Evolutionary conservation across 2,113 vertebrate species (phyloP).

Genomic region (Ondatra zibethicus): DNA sequence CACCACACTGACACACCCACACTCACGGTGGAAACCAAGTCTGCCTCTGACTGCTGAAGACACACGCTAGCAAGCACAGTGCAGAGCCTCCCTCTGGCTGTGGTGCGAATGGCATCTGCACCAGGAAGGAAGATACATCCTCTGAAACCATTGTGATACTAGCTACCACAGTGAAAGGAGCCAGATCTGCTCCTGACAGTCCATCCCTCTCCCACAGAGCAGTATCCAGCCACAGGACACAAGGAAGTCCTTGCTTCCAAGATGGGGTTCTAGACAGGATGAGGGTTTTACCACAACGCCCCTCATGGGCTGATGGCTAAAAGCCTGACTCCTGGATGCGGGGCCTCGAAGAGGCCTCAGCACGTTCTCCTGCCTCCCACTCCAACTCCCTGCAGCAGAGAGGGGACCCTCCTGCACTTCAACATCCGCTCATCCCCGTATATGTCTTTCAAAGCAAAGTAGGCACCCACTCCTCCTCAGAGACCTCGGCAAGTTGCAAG

Average conservation of each 20-base stretch:
- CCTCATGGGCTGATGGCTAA: too few relatives aligned
- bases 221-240: background rate
- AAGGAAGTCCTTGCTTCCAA: background rate
- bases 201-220: background rate
- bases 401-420: background rate
- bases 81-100: background rate
- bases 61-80: too few relatives aligned
- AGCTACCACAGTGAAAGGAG: background rate
- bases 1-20: rapidly evolving
- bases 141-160: background rate
- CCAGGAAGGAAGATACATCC: background rate
- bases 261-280: background rate
- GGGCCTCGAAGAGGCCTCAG: background rate
- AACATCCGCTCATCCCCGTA: too few relatives aligned
- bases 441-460: too few relatives aligned
- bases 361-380: background rate
- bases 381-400: background rate
- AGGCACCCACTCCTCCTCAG: background rate
- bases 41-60: background rate
- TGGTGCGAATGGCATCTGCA: too few relatives aligned
- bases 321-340: rapidly evolving
- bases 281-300: background rate
- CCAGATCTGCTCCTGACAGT: background rate
- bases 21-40: background rate
- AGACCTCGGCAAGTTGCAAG: too few relatives aligned